These are phyloP conservation scores for Ornithorhynchus anatinus DNA, from an alignment of 2,113 vertebrate genomes.

Conservation along the genomic window DNA sequence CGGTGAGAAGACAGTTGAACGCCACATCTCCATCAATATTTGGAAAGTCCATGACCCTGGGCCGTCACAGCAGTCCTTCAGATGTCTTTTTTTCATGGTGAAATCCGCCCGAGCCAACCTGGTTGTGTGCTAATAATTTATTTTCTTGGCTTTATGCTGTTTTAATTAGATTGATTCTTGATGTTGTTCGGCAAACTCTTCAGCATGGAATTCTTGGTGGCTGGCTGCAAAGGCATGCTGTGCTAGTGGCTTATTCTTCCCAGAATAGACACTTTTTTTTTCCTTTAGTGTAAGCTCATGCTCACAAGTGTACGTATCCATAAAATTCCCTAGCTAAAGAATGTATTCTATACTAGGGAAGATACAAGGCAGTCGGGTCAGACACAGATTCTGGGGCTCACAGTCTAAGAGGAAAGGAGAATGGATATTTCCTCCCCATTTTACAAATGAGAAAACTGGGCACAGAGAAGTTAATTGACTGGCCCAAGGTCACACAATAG, in stretches of 20 bases:
- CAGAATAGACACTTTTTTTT: conserved; percentile 21
- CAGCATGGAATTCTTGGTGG: conserved; percentile 40
- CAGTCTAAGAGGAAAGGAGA: no score
- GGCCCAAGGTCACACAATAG: no score
- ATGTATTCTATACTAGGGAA: no score
- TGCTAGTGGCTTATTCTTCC: conserved; percentile 43
- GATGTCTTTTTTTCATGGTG: conserved; percentile 21
- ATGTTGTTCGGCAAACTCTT: conserved; percentile 51
- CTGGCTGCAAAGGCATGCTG: conserved; percentile 43
- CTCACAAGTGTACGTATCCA: conserved; percentile 7
- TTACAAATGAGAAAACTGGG: no score
- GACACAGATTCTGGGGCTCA: no score
- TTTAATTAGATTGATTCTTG: conserved; percentile 66
- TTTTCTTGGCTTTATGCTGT: conserved; percentile 50
- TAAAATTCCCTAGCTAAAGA: not conserved
- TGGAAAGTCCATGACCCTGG: conserved; percentile 39
- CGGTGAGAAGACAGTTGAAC: no score
- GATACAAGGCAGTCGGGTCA: no score
- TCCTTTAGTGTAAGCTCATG: conserved; percentile 20
- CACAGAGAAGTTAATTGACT: no score
- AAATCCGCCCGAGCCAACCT: conserved; percentile 41
- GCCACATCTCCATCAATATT: conserved; percentile 13
- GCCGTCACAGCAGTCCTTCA: conserved; percentile 16
- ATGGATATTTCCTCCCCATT: no score
- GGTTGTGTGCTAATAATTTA: conserved; percentile 58